A percentile compares a stretch with the other conserved stretches of the same genome.
Conservation (phyloP, 1,140 invertebrate species). For the Planococcus citri region DNA sequence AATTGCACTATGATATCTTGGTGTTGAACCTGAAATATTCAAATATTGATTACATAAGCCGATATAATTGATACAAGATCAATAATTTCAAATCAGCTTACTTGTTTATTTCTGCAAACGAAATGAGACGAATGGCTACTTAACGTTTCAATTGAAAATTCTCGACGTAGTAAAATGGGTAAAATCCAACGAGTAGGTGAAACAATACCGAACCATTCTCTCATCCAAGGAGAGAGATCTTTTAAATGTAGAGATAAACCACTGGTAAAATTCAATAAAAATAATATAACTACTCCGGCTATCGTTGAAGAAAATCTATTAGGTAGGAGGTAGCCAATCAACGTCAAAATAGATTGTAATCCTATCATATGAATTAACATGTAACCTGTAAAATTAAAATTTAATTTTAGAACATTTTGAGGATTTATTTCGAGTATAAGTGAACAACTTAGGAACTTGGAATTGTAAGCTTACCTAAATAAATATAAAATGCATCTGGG, state of each 20-base stretch:
- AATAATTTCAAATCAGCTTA: conserved; percentile 30
- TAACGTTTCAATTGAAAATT: conserved; percentile 50
- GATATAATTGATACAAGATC: too few species aligned
- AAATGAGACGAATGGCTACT: conserved; percentile 40
- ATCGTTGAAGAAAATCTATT: conserved; percentile 33
- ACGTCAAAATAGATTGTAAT: conserved; percentile 54
- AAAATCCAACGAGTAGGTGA: conserved; percentile 65
- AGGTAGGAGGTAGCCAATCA: conserved; percentile 49
- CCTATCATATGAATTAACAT: conserved; percentile 70
- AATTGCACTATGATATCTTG: conserved; percentile 71
- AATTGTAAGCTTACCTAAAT: conserved; percentile 46
- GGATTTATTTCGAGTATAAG: too few species aligned
- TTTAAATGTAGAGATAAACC: conserved; percentile 57
- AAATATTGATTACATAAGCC: too few species aligned
- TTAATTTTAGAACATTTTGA: background rate
- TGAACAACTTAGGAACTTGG: background rate
- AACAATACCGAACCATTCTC: conserved; percentile 46
- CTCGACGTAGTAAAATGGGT: conserved; percentile 48
- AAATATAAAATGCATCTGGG: conserved; percentile 55
- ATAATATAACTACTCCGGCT: background rate
- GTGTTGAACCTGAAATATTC: conserved; percentile 48
- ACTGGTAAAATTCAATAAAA: conserved; percentile 33
- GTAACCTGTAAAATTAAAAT: conserved; percentile 41
- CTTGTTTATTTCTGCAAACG: conserved; percentile 54
- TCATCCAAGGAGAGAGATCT: conserved; percentile 48